A percentile compares a stretch with the other conserved stretches of the same genome.
Conservation (phyloP, 1,140 invertebrate species). For the Pectinophora gossypiella region DNA sequence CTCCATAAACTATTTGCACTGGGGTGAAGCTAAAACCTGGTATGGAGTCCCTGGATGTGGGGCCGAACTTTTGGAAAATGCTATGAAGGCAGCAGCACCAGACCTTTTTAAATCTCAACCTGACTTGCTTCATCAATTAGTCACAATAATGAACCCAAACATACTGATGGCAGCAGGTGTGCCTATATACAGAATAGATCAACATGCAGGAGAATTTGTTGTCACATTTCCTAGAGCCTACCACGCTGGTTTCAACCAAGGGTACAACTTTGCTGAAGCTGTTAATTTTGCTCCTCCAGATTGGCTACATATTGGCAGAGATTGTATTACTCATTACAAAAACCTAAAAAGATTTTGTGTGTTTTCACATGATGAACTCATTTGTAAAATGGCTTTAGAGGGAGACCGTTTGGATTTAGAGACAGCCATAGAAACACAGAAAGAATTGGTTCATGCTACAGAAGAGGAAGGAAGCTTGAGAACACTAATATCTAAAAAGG, state of each 20-base stretch:
- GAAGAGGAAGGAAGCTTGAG: conserved; percentile 85
- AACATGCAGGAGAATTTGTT: conserved; percentile 99
- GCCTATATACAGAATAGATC: conserved; percentile 89
- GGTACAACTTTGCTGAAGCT: conserved; percentile 99
- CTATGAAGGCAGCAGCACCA: conserved; percentile 97
- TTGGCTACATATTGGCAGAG: conserved; percentile 96
- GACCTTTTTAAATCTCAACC: conserved; percentile 97
- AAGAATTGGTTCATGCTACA: conserved; percentile 91
- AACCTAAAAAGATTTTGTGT: conserved; percentile 96
- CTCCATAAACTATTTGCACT: conserved; percentile 99
- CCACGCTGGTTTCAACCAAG: conserved; percentile 99
- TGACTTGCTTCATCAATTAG: conserved; percentile 97
- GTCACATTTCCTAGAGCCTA: conserved; percentile 99
- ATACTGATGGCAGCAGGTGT: conserved; percentile 91
- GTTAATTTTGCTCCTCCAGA: conserved; percentile 99
- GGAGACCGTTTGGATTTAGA: conserved; percentile 92
- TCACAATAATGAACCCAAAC: conserved; percentile 99
- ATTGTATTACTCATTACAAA: conserved; percentile 96
- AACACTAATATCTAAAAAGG: conserved; percentile 86
- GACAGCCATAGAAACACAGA: conserved; percentile 89
- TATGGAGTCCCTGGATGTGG: conserved; percentile 96
- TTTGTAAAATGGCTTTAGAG: conserved; percentile 97
- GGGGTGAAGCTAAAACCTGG: conserved; percentile 94
- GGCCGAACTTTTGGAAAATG: conserved; percentile 95
- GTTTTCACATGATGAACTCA: conserved; percentile 98